Conservation (phyloP, 2,888 invertebrate genomes). For the Adelognathus sp. region DNA sequence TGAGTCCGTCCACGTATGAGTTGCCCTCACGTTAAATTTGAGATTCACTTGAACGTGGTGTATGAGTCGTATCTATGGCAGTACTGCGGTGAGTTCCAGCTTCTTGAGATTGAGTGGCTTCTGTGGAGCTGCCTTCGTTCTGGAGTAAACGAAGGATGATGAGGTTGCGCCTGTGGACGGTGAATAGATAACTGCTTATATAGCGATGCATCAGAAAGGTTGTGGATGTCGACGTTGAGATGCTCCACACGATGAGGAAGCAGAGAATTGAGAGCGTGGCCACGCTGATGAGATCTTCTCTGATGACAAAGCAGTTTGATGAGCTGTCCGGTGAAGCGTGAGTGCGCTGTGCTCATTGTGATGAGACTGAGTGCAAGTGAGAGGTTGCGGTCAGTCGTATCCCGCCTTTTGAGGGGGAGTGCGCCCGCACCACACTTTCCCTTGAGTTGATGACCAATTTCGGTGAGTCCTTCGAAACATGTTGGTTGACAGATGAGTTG, state of each 20-base stretch:
- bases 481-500: not conserved
- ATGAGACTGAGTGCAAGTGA: slow-evolving; percentile 49
- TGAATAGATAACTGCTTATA: slow-evolving; percentile 40
- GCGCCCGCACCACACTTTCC: slow-evolving; percentile 52
- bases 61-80: not conserved
- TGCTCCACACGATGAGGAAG: slow-evolving; percentile 41
- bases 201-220: slow-evolving; percentile 55
- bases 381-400: slow-evolving; percentile 28
- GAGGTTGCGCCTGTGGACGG: slow-evolving; percentile 31
- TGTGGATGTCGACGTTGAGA: too few species aligned
- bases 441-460: slow-evolving; percentile 12
- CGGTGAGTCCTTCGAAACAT: not conserved
- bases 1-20: slow-evolving; percentile 57
- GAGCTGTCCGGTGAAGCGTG: not conserved
- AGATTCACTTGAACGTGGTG: not conserved
- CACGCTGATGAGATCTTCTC: slow-evolving; percentile 18
- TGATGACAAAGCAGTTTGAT: slow-evolving; percentile 21
- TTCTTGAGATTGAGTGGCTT: slow-evolving; percentile 38
- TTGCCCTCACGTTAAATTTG: too few species aligned
- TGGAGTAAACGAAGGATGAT: slow-evolving; percentile 27
- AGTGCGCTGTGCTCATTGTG: slow-evolving; percentile 54
- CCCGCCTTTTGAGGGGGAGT: slow-evolving; percentile 46
- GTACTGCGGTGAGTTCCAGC: slow-evolving; percentile 32
- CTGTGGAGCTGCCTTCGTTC: slow-evolving; percentile 35
- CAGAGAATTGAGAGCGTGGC: slow-evolving; percentile 38